phyloP scores from a whole-genome alignment of 2,797 vertebrate genomes.

The Gobio occitaniae region DNA sequence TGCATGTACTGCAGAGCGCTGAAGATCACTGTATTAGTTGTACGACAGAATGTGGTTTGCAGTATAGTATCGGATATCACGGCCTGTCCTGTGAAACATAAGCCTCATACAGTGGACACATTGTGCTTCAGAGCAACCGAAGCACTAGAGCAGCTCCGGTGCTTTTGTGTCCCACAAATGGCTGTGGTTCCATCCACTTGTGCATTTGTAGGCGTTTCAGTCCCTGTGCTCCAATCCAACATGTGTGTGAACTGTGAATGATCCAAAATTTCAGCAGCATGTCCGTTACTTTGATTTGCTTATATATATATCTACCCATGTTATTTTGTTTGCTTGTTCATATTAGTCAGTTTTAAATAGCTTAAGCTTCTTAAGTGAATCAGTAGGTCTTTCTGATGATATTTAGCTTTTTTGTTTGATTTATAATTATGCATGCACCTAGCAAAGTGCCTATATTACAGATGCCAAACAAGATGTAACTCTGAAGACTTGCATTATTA shows the following conservation, averaged over 20 bases:
- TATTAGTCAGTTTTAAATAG: background rate
- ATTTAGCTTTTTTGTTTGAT: conserved; percentile 5
- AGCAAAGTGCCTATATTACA: conserved; percentile 42
- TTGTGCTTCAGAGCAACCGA: conserved; percentile 50
- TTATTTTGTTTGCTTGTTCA: background rate
- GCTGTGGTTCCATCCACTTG: conserved; percentile 43
- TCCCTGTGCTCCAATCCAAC: background rate
- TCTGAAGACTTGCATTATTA: conserved; percentile 56
- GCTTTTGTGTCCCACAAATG: conserved; percentile 51
- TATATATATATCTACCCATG: background rate
- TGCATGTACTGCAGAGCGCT: conserved; percentile 24
- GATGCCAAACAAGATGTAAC: conserved; percentile 48
- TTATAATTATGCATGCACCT: conserved; percentile 47
- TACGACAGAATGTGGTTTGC: conserved; percentile 56
- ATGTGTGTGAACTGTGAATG: background rate
- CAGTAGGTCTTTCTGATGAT: background rate
- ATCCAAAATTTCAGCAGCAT: background rate
- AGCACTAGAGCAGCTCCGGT: conserved; percentile 43
- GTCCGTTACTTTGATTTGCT: conserved; percentile 1
- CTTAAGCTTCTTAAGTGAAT: background rate
- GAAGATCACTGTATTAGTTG: conserved; percentile 56
- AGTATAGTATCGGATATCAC: conserved; percentile 56
- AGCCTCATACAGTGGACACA: conserved; percentile 54
- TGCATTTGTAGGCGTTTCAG: conserved; percentile 21
- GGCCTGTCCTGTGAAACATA: conserved; percentile 46